A percentile compares a stretch with the other conserved stretches of the same genome.
Evolutionary conservation across 1,140 invertebrate species (phyloP).

Genomic region (Tribolium castaneum): DNA sequence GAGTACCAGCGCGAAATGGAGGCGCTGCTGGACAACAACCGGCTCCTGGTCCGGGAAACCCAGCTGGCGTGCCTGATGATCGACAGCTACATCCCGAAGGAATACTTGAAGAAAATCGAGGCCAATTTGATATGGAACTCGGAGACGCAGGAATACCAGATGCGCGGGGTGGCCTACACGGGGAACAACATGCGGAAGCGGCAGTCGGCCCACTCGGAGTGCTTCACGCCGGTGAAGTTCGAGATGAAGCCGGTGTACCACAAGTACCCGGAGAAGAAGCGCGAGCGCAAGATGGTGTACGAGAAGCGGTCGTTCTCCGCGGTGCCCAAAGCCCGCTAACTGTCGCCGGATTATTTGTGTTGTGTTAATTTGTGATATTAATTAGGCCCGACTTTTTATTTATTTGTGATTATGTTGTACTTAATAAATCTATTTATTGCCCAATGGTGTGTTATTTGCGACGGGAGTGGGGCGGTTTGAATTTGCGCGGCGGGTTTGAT

Average conservation of each 20-base stretch:
- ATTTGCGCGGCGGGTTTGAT: background rate
- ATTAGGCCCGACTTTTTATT: background rate
- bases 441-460: background rate
- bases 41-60: conserved; percentile 90
- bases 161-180: conserved; percentile 97
- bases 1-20: conserved; percentile 98
- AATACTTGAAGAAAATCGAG: conserved; percentile 92
- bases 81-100: conserved; percentile 91
- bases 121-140: conserved; percentile 97
- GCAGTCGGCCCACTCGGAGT: conserved; percentile 49
- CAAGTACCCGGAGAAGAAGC: conserved; percentile 57
- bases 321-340: conserved; percentile 48
- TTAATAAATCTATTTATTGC: conserved; percentile 1
- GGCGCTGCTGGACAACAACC: conserved; percentile 90
- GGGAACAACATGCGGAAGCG: conserved; percentile 97
- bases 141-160: conserved; percentile 98
- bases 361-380: conserved; percentile 26
- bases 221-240: conserved; percentile 47
- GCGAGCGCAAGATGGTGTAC: conserved; percentile 43
- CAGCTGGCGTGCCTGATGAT: conserved; percentile 88
- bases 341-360: conserved; percentile 12
- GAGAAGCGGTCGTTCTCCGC: conserved; percentile 50
- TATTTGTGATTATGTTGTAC: background rate
- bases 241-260: conserved; percentile 61
- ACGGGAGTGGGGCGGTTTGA: background rate